Conservation (phyloP, 1,140 invertebrate genomes). For the Rhagoletis pomonella region DNA sequence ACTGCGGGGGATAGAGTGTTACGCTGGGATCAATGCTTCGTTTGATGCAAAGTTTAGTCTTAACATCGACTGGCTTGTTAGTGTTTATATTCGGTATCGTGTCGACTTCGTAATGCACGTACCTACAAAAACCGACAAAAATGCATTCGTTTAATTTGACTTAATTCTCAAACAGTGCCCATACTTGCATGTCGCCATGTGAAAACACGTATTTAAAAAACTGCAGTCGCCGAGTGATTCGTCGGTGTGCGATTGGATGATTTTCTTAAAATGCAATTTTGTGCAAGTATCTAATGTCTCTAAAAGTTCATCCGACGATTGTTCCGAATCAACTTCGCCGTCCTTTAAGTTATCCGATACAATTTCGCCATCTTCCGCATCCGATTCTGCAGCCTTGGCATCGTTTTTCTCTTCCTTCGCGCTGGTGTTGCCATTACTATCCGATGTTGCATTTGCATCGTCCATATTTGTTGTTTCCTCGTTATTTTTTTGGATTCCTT, state of each 20-base stretch:
- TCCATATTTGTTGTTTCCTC: conserved; percentile 37
- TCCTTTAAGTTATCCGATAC: conserved; percentile 61
- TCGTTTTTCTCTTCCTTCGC: conserved; percentile 23
- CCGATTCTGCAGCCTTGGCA: conserved; percentile 55
- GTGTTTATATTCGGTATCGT: conserved; percentile 74
- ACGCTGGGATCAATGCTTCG: conserved; percentile 75
- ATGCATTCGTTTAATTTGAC: background rate
- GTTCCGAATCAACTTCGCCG: conserved; percentile 58
- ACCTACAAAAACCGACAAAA: conserved; percentile 74
- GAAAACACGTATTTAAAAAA: conserved; percentile 98
- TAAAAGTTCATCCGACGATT: conserved; percentile 56
- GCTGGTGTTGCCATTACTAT: conserved; percentile 1
- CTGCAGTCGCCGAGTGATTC: conserved; percentile 97
- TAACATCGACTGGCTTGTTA: conserved; percentile 71
- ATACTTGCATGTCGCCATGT: conserved; percentile 98
- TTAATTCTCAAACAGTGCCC: background rate
- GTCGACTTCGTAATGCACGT: conserved; percentile 96
- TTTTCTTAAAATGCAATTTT: conserved; percentile 97
- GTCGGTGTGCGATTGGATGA: conserved; percentile 97
- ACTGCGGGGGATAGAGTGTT: conserved; percentile 91
- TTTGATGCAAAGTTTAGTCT: conserved; percentile 69
- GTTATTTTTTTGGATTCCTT: conserved; percentile 70
- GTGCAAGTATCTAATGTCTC: conserved; percentile 79
- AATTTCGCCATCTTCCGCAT: conserved; percentile 68
- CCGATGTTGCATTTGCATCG: conserved; percentile 6